Evolutionary conservation across 2,888 invertebrate species (phyloP).

Genomic region (Cactoblastis cactorum): DNA sequence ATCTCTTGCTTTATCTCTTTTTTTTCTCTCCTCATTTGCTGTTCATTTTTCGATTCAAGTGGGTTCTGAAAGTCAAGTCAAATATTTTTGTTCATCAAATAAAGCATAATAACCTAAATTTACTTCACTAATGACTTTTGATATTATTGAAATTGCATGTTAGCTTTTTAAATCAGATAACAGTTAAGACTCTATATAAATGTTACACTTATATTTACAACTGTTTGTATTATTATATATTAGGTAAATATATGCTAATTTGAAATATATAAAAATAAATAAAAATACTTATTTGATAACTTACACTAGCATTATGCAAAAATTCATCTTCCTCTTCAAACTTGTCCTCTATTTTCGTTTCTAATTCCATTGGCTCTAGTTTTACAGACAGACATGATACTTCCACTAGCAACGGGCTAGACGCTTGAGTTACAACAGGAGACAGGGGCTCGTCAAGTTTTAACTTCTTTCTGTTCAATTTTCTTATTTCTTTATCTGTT

Average conservation of each 20-base stretch:
- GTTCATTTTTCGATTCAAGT: neutral
- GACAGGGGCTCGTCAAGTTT: neutral
- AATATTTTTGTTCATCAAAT: neutral
- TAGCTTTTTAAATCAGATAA: no score
- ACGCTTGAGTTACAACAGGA: neutral
- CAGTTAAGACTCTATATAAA: no score
- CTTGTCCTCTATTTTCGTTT: neutral
- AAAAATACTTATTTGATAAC: neutral
- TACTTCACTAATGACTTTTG: no score
- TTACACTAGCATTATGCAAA: neutral
- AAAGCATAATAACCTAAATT: neutral
- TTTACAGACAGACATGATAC: neutral
- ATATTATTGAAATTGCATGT: no score
- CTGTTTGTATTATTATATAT: no score
- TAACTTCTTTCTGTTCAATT: neutral
- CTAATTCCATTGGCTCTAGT: neutral
- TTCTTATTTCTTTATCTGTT: neutral
- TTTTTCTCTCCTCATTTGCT: neutral
- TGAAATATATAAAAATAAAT: no score
- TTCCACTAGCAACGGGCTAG: no score
- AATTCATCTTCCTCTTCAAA: neutral
- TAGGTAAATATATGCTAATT: no score
- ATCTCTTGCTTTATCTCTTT: neutral
- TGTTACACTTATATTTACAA: no score
- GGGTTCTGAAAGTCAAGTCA: neutral